Base-by-base conservation (phyloP, 2,888 invertebrate genomes). In the Beris morrisii region DNA sequence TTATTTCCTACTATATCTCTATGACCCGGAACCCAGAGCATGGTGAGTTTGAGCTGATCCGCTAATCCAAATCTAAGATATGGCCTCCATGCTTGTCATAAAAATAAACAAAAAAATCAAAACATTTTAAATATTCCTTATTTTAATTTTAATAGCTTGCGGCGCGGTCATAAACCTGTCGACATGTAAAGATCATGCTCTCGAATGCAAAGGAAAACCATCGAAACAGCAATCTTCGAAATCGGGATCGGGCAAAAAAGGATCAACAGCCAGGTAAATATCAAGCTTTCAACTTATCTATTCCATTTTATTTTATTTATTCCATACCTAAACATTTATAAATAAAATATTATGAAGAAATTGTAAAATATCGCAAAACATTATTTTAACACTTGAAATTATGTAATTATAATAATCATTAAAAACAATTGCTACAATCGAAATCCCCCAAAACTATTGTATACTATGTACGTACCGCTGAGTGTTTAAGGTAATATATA, bases 81-180 rank as follows among this genome's bases (percentile, higher is more conserved):
- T n/a, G n/a, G n/a, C n/a, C n/a, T n/a, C n/a, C n/a, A n/a, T n/a
- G n/a, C n/a, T n/a, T n/a, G n/a, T n/a, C n/a, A n/a, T n/a, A n/a
- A 22, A 22, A 22, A 22, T 22, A 22, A 22, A 22, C 22, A 22
- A 22, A 22, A 22, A 22, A 22, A 1, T 3, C 2, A 52, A 52
- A 15, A 48, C 45, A 30, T 45, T 32, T 3, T 4, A 5, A 15
- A 56, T 64, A 61, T 45, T 45, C 54, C 22, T 22, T 15, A 12
- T 15, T 46, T 12, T 46, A 13, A 15, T 11, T 15, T 15, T 38
- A 43, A 44, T 83, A 93, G 93, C 88, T 82, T 95, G 95, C 80
- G 88, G 91, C 71, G 88, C 90, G 73, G 92, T 89, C 63, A 92
- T 95, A 59, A 95, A 94, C 80, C 91, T 94, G 76, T 89, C 89